These are phyloP conservation scores for Murina feae DNA, from an alignment of 2,113 vertebrate genomes.

Conservation along the genomic window DNA sequence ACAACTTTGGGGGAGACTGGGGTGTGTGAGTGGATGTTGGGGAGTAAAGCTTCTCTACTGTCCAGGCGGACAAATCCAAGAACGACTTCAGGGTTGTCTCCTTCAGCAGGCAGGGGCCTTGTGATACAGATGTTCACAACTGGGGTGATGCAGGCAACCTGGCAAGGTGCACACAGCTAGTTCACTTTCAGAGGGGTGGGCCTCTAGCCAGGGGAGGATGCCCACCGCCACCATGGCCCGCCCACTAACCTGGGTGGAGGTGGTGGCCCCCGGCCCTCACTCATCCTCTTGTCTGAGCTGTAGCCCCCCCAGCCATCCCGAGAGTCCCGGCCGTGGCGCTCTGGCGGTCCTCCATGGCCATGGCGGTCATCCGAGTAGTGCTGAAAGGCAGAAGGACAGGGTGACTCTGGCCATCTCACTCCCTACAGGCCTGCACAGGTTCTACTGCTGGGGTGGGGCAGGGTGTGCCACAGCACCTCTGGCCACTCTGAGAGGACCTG, in stretches of 20 bases:
- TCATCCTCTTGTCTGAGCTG: slow-evolving; percentile 87
- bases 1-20: background rate
- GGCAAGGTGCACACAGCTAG: background rate
- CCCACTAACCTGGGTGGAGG: slow-evolving; percentile 77
- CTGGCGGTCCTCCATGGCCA: slow-evolving; percentile 61
- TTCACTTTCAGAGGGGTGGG: background rate
- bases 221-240: accelerated
- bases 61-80: background rate
- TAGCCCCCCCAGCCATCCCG: slow-evolving; percentile 87
- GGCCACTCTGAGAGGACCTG: background rate
- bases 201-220: background rate
- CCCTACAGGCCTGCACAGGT: background rate
- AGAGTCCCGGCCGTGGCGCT: slow-evolving; percentile 86
- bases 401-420: accelerated
- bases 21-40: no score
- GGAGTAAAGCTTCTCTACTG: background rate
- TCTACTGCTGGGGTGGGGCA: background rate
- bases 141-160: background rate
- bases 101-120: background rate
- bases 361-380: slow-evolving; percentile 89
- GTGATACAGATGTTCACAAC: background rate
- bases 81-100: no score
- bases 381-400: slow-evolving; percentile 72
- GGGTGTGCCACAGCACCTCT: background rate
- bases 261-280: slow-evolving; percentile 77